phyloP scores from a whole-genome alignment of 1,140 invertebrate genomes.

The Drosophila lacteicornis region DNA sequence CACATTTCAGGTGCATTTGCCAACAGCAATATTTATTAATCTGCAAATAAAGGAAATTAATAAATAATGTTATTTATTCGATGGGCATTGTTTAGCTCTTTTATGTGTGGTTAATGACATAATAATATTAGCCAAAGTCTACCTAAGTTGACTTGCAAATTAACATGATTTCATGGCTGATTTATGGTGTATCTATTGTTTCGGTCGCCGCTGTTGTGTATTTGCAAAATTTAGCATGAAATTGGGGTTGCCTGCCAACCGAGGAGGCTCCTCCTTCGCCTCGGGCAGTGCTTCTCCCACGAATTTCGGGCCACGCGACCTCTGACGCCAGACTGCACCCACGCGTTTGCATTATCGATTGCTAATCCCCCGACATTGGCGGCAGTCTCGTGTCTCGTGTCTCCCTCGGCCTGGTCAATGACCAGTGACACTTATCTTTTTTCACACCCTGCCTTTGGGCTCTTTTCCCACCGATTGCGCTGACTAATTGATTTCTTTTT shows the following conservation, averaged over 20 bases:
- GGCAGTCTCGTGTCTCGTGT: slow-evolving; percentile 44
- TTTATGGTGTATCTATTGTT: slow-evolving; percentile 28
- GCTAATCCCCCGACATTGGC: slow-evolving; percentile 37
- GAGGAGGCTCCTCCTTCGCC: not conserved
- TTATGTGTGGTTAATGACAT: not conserved
- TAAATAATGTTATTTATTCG: not conserved
- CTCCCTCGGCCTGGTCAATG: slow-evolving; percentile 27
- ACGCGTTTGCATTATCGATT: slow-evolving; percentile 66
- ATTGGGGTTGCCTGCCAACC: slow-evolving; percentile 46
- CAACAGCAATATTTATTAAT: not conserved
- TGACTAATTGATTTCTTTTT: slow-evolving; percentile 34
- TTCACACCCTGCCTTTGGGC: not conserved
- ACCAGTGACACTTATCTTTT: slow-evolving; percentile 31
- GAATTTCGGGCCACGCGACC: slow-evolving; percentile 41
- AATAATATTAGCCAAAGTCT: slow-evolving; percentile 3
- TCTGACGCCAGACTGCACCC: slow-evolving; percentile 52
- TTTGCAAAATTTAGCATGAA: slow-evolving; percentile 52
- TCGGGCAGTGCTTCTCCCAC: slow-evolving; percentile 12
- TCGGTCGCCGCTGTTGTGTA: slow-evolving; percentile 12
- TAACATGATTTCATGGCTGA: not conserved
- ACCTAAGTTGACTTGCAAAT: slow-evolving; percentile 1
- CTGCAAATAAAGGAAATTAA: not conserved
- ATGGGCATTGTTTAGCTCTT: slow-evolving; percentile 1
- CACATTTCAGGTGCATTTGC: not conserved
- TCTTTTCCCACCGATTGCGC: not conserved